phyloP scores from a whole-genome alignment of 2,888 invertebrate species.

The Icerya purchasi region DNA sequence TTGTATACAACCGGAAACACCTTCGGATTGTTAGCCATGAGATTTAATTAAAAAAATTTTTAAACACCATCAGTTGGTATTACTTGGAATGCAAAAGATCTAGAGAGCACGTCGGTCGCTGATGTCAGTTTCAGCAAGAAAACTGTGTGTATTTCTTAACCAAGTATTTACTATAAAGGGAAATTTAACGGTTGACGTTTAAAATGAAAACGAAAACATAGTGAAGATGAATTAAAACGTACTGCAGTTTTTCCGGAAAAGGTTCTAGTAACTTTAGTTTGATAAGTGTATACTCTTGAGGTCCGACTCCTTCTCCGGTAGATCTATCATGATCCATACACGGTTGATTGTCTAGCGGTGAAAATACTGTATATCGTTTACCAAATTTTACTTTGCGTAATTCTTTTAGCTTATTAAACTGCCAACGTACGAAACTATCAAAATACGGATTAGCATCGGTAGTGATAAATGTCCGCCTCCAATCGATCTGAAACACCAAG shows the following conservation, averaged over 20 bases:
- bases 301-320: constrained; percentile 89
- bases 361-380: constrained; percentile 88
- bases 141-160: no score
- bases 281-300: constrained; percentile 91
- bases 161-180: no score
- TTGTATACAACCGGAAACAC: no score
- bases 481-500: constrained; percentile 44
- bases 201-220: neutral
- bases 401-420: constrained; percentile 64
- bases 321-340: constrained; percentile 99
- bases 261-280: constrained; percentile 71
- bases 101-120: no score
- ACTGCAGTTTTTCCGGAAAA: constrained; percentile 47
- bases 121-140: no score
- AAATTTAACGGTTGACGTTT: no score
- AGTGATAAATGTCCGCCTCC: constrained; percentile 94
- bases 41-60: no score
- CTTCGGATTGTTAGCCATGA: no score
- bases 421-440: constrained; percentile 96
- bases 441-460: constrained; percentile 94
- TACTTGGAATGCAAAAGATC: neutral
- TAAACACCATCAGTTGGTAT: no score
- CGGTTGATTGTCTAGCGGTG: constrained; percentile 88
- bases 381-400: constrained; percentile 86
- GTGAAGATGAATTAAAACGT: neutral